Evolutionary conservation across 2,888 invertebrate species (phyloP).

Genomic region (Romanomermis culicivorax): DNA sequence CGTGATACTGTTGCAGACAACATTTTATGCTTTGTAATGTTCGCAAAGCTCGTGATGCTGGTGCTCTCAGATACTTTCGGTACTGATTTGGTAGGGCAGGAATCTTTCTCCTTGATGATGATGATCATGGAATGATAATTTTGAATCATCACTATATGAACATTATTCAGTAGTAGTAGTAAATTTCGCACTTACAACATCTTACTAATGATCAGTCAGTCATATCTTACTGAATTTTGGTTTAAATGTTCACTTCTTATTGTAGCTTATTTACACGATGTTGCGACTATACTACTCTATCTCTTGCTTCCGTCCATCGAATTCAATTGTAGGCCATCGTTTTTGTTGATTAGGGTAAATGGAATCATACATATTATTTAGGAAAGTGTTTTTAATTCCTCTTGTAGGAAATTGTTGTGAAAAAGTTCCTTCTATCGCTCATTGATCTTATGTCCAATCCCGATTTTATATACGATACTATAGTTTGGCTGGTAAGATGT

Average conservation of each 20-base stretch:
- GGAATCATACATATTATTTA: not conserved
- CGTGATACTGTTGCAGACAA: not conserved
- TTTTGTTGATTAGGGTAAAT: slow-evolving; percentile 42
- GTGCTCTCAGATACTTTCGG: too few species aligned
- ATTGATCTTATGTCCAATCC: slow-evolving; percentile 58
- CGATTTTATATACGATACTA: slow-evolving; percentile 68
- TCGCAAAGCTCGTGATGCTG: too few species aligned
- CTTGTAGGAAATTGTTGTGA: slow-evolving; percentile 50
- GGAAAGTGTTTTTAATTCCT: too few species aligned
- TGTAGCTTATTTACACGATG: slow-evolving; percentile 53
- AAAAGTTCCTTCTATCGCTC: slow-evolving; percentile 48
- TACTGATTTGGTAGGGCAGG: too few species aligned
- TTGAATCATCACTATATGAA: too few species aligned
- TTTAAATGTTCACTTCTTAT: slow-evolving; percentile 12
- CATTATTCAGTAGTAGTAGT: too few species aligned
- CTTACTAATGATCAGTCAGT: too few species aligned
- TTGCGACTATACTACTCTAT: slow-evolving; percentile 58
- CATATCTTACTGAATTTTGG: too few species aligned
- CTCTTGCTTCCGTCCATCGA: slow-evolving; percentile 59
- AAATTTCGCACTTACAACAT: too few species aligned
- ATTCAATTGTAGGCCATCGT: slow-evolving; percentile 56
- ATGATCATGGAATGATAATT: too few species aligned
- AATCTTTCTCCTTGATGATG: too few species aligned
- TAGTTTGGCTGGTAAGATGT: slow-evolving; percentile 61
- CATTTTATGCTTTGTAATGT: too few species aligned